A percentile compares a stretch with the other conserved stretches of the same genome.
phyloP scores from a whole-genome alignment of 2,797 vertebrate species.

The Fundulus diaphanus region DNA sequence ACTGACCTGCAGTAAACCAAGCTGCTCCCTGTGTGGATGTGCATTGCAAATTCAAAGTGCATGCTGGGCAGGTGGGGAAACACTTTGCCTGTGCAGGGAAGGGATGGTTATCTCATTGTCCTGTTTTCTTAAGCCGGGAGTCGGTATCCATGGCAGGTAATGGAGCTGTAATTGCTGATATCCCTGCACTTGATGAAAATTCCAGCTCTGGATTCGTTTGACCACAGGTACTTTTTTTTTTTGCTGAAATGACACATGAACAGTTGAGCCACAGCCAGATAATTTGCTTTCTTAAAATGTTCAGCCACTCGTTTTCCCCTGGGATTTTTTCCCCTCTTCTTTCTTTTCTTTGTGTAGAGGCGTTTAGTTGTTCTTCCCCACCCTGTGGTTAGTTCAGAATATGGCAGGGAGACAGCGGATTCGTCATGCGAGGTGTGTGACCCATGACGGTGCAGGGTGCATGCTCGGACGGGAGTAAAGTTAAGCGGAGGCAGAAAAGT shows the following conservation, averaged over 20 bases:
- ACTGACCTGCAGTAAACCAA: background rate
- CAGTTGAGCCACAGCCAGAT: constrained; percentile 15
- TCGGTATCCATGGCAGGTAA: constrained; percentile 57
- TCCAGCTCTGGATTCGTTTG: constrained; percentile 28
- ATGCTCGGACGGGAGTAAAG: constrained; percentile 53
- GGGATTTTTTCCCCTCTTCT: background rate
- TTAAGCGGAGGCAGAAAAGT: constrained; percentile 53
- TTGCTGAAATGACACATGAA: constrained; percentile 10
- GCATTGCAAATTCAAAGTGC: constrained; percentile 44
- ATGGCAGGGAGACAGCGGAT: constrained; percentile 56
- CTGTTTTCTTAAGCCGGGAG: constrained; percentile 58
- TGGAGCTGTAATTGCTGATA: constrained; percentile 40
- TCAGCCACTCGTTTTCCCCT: constrained; percentile 11
- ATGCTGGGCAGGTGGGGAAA: constrained; percentile 43
- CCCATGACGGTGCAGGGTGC: constrained; percentile 51
- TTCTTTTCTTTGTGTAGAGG: constrained; percentile 28
- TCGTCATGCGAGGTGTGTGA: constrained; percentile 68
- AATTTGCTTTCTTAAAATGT: constrained; percentile 12
- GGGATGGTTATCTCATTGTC: constrained; percentile 66
- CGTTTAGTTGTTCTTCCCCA: constrained; percentile 33
- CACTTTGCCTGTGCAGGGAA: constrained; percentile 53
- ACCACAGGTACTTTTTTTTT: constrained; percentile 26
- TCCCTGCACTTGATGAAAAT: constrained; percentile 41
- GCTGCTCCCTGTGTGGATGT: constrained; percentile 7
- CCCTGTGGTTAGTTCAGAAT: constrained; percentile 50